Conservation (phyloP, 2,113 vertebrate species). For the Atrichornis clamosus region DNA sequence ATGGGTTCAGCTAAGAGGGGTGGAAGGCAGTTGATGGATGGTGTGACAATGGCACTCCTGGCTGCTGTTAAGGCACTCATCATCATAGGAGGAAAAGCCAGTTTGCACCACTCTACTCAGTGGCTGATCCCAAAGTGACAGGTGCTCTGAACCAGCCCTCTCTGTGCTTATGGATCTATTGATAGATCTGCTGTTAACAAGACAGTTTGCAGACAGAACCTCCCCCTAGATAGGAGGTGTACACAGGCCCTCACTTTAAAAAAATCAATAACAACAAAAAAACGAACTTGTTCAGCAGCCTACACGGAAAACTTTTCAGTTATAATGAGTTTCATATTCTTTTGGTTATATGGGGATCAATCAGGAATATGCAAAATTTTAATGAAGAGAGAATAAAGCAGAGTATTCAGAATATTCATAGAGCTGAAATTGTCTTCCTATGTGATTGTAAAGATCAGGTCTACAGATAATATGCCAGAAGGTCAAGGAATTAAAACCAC, state of each 20-base stretch:
- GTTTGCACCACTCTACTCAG: background rate
- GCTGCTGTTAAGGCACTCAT: slow-evolving; percentile 2
- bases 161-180: background rate
- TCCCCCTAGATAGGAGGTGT: background rate
- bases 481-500: slow-evolving; percentile 39
- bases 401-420: background rate
- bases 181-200: background rate
- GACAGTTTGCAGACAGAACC: background rate
- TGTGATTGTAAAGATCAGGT: slow-evolving; percentile 1
- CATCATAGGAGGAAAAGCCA: background rate
- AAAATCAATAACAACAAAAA: background rate
- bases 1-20: slow-evolving; percentile 22
- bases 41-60: slow-evolving; percentile 34
- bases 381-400: background rate
- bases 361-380: background rate
- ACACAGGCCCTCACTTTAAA: background rate
- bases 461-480: slow-evolving; percentile 23
- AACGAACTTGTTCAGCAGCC: background rate
- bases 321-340: background rate
- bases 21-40: slow-evolving; percentile 1
- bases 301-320: background rate
- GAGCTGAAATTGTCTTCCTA: background rate
- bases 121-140: background rate
- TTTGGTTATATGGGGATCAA: background rate
- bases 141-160: background rate